A percentile compares a stretch with the other conserved stretches of the same genome.
Evolutionary conservation across 1,140 invertebrate species (phyloP).

Genomic region (Drosophila kepulauana): DNA sequence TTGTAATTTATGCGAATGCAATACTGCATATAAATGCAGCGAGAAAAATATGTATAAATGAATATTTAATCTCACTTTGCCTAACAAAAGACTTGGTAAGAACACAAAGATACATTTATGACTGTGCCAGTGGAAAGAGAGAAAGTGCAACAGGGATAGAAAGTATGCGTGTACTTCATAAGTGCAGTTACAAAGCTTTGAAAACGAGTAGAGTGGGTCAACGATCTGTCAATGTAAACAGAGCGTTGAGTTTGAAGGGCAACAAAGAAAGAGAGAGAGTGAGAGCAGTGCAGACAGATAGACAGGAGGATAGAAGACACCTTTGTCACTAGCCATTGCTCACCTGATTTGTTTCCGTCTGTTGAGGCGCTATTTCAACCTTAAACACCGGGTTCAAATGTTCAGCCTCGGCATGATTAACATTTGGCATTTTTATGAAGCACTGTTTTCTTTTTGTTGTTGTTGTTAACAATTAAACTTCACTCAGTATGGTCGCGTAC

Average conservation of each 20-base stretch:
- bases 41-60: neutral
- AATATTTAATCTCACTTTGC: neutral
- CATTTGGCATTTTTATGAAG: slow-evolving; percentile 46
- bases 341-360: slow-evolving; percentile 67
- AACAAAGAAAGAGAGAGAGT: neutral
- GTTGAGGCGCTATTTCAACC: slow-evolving; percentile 58
- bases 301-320: neutral
- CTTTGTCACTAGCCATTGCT: slow-evolving; percentile 42
- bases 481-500: slow-evolving; percentile 46
- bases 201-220: slow-evolving; percentile 12
- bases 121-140: neutral
- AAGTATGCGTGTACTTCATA: slow-evolving; percentile 5
- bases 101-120: neutral
- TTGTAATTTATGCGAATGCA: slow-evolving; percentile 41
- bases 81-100: neutral
- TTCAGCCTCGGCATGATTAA: slow-evolving; percentile 49
- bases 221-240: slow-evolving; percentile 40
- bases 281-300: slow-evolving; percentile 9
- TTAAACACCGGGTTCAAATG: slow-evolving; percentile 59
- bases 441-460: slow-evolving; percentile 8
- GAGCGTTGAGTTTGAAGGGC: neutral
- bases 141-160: slow-evolving; percentile 5
- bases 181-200: slow-evolving; percentile 13
- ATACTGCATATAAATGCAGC: slow-evolving; percentile 10
- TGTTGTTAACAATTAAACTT: slow-evolving; percentile 34